A percentile compares a stretch with the other conserved stretches of the same genome.
Conservation (phyloP, 2,888 invertebrate species). For the Gordius sp. region DNA sequence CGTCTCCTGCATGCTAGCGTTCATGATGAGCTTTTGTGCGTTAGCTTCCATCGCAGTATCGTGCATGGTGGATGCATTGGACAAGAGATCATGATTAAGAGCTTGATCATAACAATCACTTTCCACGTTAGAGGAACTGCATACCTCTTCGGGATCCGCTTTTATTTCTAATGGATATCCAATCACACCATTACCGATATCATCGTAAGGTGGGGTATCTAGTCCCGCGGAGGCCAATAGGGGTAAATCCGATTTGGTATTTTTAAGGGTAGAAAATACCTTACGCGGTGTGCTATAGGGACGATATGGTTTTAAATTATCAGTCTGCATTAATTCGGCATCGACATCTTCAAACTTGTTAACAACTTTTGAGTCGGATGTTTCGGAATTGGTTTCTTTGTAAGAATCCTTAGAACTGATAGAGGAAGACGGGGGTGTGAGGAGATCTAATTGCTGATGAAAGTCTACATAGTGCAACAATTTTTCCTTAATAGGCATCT, state of each 20-base stretch:
- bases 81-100: background rate
- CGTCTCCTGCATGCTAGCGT: background rate
- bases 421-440: background rate
- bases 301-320: background rate
- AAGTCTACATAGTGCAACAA: too few relatives aligned
- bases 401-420: background rate
- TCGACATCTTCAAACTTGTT: too few relatives aligned
- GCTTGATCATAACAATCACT: too few relatives aligned
- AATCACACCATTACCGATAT: background rate
- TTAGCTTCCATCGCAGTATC: background rate
- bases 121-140: background rate
- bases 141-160: too few relatives aligned
- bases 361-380: background rate
- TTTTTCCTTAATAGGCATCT: too few relatives aligned
- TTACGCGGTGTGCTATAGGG: background rate
- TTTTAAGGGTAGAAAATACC: background rate
- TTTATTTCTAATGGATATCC: too few relatives aligned
- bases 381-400: background rate
- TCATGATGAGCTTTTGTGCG: background rate
- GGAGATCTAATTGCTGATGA: too few relatives aligned
- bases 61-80: background rate
- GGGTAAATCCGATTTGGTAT: background rate
- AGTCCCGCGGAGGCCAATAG: background rate
- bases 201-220: background rate
- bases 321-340: background rate